A percentile compares a stretch with the other conserved stretches of the same genome.
These are phyloP conservation scores for Leucoraja erinaceus DNA, from an alignment of 2,113 vertebrate species.

Conservation along the genomic window DNA sequence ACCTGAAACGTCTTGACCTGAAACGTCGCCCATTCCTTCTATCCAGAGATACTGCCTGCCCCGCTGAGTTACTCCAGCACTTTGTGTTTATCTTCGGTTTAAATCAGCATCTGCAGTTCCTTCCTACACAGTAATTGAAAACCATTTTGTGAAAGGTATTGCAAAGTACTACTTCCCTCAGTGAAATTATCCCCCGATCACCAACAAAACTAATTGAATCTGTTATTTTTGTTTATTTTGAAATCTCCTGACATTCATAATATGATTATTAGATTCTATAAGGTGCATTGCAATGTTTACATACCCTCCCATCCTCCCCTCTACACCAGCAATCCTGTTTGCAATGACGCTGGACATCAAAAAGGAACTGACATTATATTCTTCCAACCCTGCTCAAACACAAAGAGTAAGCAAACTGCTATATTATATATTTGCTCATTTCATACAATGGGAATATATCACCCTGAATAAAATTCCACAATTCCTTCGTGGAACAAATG, in stretches of 20 bases:
- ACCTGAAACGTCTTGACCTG: too few species aligned
- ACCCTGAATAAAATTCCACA: not conserved
- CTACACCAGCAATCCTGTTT: too few species aligned
- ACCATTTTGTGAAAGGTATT: not conserved
- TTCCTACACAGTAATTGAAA: too few species aligned
- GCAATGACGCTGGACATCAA: not conserved
- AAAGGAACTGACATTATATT: not conserved
- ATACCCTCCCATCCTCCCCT: too few species aligned
- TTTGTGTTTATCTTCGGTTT: too few species aligned
- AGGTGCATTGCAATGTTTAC: not conserved
- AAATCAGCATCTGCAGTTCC: too few species aligned
- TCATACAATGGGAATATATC: not conserved
- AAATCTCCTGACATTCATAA: not conserved
- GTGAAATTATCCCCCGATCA: not conserved
- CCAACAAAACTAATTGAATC: not conserved
- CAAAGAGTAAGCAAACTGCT: too few species aligned
- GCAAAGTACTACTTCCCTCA: not conserved
- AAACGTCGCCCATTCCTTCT: too few species aligned
- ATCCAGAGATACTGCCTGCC: too few species aligned
- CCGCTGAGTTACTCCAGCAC: too few species aligned
- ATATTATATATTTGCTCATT: not conserved
- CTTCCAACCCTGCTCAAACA: not conserved
- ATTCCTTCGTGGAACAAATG: not conserved
- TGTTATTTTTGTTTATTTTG: not conserved
- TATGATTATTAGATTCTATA: not conserved